A percentile compares a stretch with the other conserved stretches of the same genome.
Evolutionary conservation across 1,140 invertebrate species (phyloP).

Genomic region (Andrena cerasifolii): DNA sequence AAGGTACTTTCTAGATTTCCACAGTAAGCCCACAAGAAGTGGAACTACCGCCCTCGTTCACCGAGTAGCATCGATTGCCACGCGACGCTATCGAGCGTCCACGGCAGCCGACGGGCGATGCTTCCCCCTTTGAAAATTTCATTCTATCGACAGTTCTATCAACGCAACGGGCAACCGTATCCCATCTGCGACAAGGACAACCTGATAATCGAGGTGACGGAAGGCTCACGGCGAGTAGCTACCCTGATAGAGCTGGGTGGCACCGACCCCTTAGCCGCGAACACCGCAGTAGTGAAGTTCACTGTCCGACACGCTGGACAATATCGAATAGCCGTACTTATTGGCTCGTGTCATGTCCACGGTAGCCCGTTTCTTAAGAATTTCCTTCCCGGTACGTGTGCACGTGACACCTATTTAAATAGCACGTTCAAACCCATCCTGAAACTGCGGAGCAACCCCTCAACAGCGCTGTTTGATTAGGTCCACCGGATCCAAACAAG

Average conservation of each 20-base stretch:
- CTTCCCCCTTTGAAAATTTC: not conserved
- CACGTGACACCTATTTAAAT: too few species aligned
- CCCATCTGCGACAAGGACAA: slow-evolving; percentile 95
- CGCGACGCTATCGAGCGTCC: too few species aligned
- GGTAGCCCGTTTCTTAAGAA: slow-evolving; percentile 87
- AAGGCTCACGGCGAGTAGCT: slow-evolving; percentile 91
- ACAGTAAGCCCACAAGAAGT: too few species aligned
- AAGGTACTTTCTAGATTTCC: slow-evolving; percentile 80
- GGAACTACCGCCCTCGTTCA: not conserved
- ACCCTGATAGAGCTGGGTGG: slow-evolving; percentile 93
- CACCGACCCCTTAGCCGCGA: slow-evolving; percentile 90
- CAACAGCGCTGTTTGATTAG: slow-evolving; percentile 69
- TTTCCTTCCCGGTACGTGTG: slow-evolving; percentile 84
- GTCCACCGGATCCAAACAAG: slow-evolving; percentile 91
- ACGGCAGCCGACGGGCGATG: not conserved
- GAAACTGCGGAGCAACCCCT: too few species aligned
- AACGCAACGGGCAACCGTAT: slow-evolving; percentile 95
- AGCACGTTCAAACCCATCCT: too few species aligned
- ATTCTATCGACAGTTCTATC: slow-evolving; percentile 88
- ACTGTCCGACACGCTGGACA: slow-evolving; percentile 94
- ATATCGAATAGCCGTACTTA: slow-evolving; percentile 93
- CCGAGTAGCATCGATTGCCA: not conserved
- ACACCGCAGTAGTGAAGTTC: slow-evolving; percentile 94
- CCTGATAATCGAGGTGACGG: slow-evolving; percentile 92
- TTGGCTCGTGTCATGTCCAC: slow-evolving; percentile 87